These are phyloP conservation scores for Acleris sparsana DNA, from an alignment of 2,888 invertebrate species.

Conservation along the genomic window DNA sequence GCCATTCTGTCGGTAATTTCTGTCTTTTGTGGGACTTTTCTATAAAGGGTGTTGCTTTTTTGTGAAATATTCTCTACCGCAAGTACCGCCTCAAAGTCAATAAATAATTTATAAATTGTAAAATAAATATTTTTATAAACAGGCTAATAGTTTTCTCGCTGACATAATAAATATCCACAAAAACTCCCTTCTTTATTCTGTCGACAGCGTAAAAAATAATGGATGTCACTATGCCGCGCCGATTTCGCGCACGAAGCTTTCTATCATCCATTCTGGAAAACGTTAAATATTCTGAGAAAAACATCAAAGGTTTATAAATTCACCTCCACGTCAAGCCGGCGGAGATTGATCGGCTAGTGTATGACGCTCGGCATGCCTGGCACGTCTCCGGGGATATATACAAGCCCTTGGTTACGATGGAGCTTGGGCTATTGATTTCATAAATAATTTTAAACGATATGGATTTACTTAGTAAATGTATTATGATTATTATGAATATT, in stretches of 20 bases:
- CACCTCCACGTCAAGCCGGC: slow-evolving; percentile 19
- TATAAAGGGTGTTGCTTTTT: too few relatives aligned
- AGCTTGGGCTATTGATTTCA: slow-evolving; percentile 4
- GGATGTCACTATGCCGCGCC: too few relatives aligned
- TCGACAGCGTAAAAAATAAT: not conserved
- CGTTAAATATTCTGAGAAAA: slow-evolving; percentile 10
- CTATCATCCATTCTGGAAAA: slow-evolving; percentile 6
- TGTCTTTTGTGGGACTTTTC: not conserved
- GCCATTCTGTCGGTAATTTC: slow-evolving; percentile 3
- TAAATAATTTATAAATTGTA: too few relatives aligned
- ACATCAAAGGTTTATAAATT: slow-evolving; percentile 26
- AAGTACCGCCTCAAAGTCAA: too few relatives aligned
- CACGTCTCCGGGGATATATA: slow-evolving; percentile 6
- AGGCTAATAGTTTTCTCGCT: too few relatives aligned
- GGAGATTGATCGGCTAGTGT: slow-evolving; percentile 30
- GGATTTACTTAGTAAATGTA: not conserved
- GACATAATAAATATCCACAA: too few relatives aligned
- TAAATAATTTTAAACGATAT: not conserved
- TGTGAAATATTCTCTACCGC: too few relatives aligned
- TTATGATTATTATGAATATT: too few relatives aligned
- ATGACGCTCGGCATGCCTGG: slow-evolving; percentile 13
- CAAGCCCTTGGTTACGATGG: slow-evolving; percentile 1
- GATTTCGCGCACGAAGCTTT: slow-evolving; percentile 1
- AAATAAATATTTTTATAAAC: too few relatives aligned
- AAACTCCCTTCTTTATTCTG: too few relatives aligned